Percentiles rank a stretch among this genome's conserved stretches.
Evolutionary conservation across 1,140 invertebrate species (phyloP).

Genomic region (Drosophila oshimai): DNA sequence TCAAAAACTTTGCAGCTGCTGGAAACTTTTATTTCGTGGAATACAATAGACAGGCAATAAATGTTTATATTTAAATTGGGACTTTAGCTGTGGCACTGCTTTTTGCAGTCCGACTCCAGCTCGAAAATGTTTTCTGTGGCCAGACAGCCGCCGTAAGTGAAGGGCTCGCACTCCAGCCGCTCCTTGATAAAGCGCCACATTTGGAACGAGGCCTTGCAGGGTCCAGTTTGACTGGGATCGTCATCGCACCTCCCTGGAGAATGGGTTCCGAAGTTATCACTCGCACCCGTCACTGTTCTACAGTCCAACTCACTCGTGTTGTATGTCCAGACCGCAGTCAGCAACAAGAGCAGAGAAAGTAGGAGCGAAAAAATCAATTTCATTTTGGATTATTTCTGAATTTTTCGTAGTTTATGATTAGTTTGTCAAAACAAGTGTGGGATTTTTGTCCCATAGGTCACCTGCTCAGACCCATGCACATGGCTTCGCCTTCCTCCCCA

Average conservation of each 20-base stretch:
- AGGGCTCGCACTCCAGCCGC: conserved; percentile 7
- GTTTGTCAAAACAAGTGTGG: not conserved
- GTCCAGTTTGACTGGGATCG: conserved; percentile 17
- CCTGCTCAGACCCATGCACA: not conserved
- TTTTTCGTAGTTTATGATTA: not conserved
- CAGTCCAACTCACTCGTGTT: conserved; percentile 9
- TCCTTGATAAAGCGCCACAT: conserved; percentile 45
- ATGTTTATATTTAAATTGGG: not conserved
- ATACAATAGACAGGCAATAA: conserved; percentile 2
- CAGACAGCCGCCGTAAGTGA: conserved; percentile 39
- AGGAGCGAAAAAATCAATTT: not conserved
- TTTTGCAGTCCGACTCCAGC: conserved; percentile 16
- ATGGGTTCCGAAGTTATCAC: not conserved
- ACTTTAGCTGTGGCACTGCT: conserved; percentile 7
- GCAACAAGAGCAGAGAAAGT: not conserved
- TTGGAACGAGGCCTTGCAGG: conserved; percentile 25
- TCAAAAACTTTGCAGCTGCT: conserved; percentile 3
- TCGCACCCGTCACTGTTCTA: too few species aligned
- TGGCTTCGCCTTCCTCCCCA: not conserved
- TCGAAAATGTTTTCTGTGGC: conserved; percentile 38
- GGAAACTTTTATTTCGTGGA: conserved; percentile 23
- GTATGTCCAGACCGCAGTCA: not conserved
- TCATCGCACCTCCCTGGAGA: conserved; percentile 29
- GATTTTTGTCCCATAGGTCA: not conserved
- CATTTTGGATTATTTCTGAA: not conserved